Evolutionary conservation across 1,140 invertebrate species (phyloP).

Genomic region (Anastrepha ludens): DNA sequence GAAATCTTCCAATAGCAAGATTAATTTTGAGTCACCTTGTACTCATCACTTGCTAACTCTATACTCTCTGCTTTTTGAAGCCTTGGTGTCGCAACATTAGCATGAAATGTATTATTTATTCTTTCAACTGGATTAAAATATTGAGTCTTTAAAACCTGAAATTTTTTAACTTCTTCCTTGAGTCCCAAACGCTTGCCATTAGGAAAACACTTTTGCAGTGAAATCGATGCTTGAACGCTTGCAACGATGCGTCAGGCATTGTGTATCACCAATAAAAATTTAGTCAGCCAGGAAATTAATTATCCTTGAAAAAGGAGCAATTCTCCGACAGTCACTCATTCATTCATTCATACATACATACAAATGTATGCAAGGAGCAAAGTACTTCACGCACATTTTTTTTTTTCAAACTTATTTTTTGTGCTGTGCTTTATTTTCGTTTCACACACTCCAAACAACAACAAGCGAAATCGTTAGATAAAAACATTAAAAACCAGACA

Average conservation of each 20-base stretch:
- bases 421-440: not conserved
- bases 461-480: not conserved
- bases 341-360: not conserved
- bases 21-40: too few relatives aligned
- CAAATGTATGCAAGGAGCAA: not conserved
- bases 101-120: too few relatives aligned
- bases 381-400: not conserved
- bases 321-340: not conserved
- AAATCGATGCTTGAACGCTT: constrained; percentile 51
- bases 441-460: not conserved
- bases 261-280: constrained; percentile 70
- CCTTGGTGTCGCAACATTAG: too few relatives aligned
- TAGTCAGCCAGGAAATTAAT: constrained; percentile 74
- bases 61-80: too few relatives aligned
- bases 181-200: not conserved
- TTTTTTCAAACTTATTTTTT: not conserved
- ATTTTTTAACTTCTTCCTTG: too few relatives aligned
- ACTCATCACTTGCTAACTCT: too few relatives aligned
- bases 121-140: too few relatives aligned
- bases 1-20: too few relatives aligned
- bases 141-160: too few relatives aligned
- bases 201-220: not conserved
- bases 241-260: constrained; percentile 46
- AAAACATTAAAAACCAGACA: constrained; percentile 52
- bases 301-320: constrained; percentile 67